A percentile compares a stretch with the other conserved stretches of the same genome.
Evolutionary conservation across 2,113 vertebrate genomes (phyloP).

Genomic region (Mustela nigripes): DNA sequence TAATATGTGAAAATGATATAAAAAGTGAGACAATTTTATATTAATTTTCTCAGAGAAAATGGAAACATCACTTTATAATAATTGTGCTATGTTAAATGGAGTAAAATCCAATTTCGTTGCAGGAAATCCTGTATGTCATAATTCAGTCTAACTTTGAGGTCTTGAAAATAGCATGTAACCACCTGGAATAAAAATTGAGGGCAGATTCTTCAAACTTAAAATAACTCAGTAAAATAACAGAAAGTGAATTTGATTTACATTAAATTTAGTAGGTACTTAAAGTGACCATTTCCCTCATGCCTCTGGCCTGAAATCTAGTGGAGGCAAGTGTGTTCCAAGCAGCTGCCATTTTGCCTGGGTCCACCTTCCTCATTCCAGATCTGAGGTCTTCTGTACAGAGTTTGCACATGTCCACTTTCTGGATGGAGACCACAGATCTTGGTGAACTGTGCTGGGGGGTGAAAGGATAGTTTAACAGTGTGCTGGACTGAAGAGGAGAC

Average conservation of each 20-base stretch:
- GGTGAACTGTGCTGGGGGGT: not conserved
- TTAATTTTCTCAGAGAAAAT: constrained; percentile 56
- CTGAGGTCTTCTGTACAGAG: not conserved
- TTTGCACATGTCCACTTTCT: not conserved
- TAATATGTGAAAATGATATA: constrained; percentile 45
- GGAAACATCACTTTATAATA: constrained; percentile 34
- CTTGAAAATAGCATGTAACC: constrained; percentile 35
- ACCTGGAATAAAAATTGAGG: constrained; percentile 16
- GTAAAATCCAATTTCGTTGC: constrained; percentile 57
- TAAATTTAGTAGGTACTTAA: not conserved
- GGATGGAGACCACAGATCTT: no score
- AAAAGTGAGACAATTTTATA: constrained; percentile 26
- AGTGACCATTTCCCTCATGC: not conserved
- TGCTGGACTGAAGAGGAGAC: not conserved
- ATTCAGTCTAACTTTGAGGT: constrained; percentile 15
- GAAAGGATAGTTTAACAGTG: not conserved
- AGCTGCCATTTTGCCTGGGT: not conserved
- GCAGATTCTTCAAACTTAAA: constrained; percentile 47
- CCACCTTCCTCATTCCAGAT: not conserved
- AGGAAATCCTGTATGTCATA: not conserved
- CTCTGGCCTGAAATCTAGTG: not conserved
- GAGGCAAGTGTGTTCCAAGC: not conserved
- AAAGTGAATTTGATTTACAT: not conserved
- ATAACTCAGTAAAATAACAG: constrained; percentile 7
- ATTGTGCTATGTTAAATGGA: constrained; percentile 18